phyloP scores from a whole-genome alignment of 92 coral and sea anemone genomes.

The Phenganax marumi region DNA sequence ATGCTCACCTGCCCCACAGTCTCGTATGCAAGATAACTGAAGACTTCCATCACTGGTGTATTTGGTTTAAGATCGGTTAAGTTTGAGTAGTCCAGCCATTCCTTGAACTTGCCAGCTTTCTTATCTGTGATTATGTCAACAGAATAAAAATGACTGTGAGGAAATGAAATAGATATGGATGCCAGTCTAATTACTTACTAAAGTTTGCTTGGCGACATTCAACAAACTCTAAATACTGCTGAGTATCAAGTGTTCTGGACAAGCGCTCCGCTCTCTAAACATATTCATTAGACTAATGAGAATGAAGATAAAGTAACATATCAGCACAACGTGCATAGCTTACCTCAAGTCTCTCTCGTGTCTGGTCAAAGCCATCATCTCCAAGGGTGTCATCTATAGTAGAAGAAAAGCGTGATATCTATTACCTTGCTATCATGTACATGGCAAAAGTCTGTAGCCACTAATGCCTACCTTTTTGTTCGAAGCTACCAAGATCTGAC shows the following conservation, averaged over 20 bases:
- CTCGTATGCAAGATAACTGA: slow-evolving; percentile 92
- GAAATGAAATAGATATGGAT: background rate
- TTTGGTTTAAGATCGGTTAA: slow-evolving; percentile 95
- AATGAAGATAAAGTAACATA: too few species aligned
- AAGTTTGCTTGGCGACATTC: slow-evolving; percentile 97
- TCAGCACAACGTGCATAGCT: background rate
- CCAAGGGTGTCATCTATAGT: slow-evolving; percentile 77
- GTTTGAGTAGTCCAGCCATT: slow-evolving; percentile 92
- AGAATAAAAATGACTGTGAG: background rate
- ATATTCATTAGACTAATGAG: background rate
- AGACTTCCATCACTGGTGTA: slow-evolving; percentile 96
- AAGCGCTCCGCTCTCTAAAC: slow-evolving; percentile 91
- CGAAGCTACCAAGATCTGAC: slow-evolving; percentile 81
- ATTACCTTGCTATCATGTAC: background rate
- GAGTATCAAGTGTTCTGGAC: slow-evolving; percentile 88
- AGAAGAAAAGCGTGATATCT: slow-evolving; percentile 9
- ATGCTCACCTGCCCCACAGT: slow-evolving; percentile 86
- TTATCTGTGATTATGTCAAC: slow-evolving; percentile 62
- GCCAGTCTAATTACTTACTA: slow-evolving; percentile 63
- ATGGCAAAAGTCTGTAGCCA: background rate
- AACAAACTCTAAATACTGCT: slow-evolving; percentile 85
- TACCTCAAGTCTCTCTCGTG: slow-evolving; percentile 86
- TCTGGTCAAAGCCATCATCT: slow-evolving; percentile 80
- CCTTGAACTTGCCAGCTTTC: slow-evolving; percentile 97
- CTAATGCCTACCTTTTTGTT: slow-evolving; percentile 72